Percentiles rank a stretch among this genome's conserved stretches.
Conservation (phyloP, 2,113 vertebrate genomes). For the Triplophysa siluroides region DNA sequence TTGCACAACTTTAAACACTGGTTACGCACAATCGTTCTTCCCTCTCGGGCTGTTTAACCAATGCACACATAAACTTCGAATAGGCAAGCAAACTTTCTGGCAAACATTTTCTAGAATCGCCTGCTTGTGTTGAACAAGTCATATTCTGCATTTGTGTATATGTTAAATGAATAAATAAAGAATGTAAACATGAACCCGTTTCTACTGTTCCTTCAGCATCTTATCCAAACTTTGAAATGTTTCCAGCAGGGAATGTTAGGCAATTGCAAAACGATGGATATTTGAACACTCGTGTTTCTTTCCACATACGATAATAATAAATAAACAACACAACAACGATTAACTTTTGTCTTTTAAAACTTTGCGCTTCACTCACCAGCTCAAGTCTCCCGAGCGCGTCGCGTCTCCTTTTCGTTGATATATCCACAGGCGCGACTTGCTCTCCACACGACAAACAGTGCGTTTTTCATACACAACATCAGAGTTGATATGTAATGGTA, state of each 20-base stretch:
- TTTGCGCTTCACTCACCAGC: conserved; percentile 29
- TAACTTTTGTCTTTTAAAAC: neutral
- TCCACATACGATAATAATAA: too few relatives aligned
- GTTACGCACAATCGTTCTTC: neutral
- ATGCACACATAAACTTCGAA: neutral
- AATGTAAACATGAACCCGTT: neutral
- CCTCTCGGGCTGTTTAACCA: neutral
- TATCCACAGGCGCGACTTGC: conserved; percentile 1
- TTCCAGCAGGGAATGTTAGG: too few relatives aligned
- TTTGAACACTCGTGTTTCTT: too few relatives aligned
- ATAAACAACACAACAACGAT: too few relatives aligned
- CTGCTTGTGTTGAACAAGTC: neutral
- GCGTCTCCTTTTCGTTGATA: neutral
- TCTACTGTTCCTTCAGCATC: neutral
- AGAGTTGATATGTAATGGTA: neutral
- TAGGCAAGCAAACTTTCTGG: neutral
- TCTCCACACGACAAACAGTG: neutral
- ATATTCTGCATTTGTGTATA: neutral
- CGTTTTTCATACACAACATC: neutral
- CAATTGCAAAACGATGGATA: neutral
- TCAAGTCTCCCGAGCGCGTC: conserved; percentile 9
- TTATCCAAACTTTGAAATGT: too few relatives aligned
- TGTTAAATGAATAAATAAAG: neutral
- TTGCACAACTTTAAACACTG: too few relatives aligned
- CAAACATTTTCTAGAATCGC: neutral